A percentile compares a stretch with the other conserved stretches of the same genome.
phyloP scores from a whole-genome alignment of 2,888 invertebrate species.

The Caradrina kadenii region DNA sequence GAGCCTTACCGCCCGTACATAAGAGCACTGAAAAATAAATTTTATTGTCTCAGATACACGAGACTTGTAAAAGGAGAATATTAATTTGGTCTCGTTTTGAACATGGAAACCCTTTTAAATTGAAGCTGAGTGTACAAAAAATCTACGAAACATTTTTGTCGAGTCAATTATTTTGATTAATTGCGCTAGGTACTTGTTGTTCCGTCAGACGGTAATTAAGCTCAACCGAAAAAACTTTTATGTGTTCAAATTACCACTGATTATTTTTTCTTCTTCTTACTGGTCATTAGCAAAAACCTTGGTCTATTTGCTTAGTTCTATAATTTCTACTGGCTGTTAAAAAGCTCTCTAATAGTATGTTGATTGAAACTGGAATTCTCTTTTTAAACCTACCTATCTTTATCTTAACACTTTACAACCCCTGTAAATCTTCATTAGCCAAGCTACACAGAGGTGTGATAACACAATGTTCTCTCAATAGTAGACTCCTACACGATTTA shows the following conservation, averaged over 20 bases:
- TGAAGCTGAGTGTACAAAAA: constrained; percentile 39
- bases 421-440: constrained; percentile 24
- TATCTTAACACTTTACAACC: not conserved
- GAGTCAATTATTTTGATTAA: constrained; percentile 32
- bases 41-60: constrained; percentile 67
- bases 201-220: constrained; percentile 6
- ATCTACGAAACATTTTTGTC: constrained; percentile 33
- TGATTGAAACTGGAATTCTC: too few relatives aligned
- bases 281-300: too few relatives aligned
- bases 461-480: constrained; percentile 46
- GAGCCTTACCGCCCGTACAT: constrained; percentile 65
- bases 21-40: constrained; percentile 73
- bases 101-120: constrained; percentile 72
- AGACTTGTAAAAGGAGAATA: constrained; percentile 60
- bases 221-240: not conserved
- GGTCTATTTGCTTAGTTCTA: too few relatives aligned
- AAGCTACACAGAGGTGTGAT: constrained; percentile 33
- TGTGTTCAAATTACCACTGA: too few relatives aligned
- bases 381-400: not conserved
- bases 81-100: constrained; percentile 57
- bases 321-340: too few relatives aligned
- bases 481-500: constrained; percentile 61
- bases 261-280: too few relatives aligned
- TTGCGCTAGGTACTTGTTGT: constrained; percentile 4
- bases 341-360: too few relatives aligned